Evolutionary conservation across 2,797 vertebrate genomes (phyloP).

Genomic region (Poecilia picta): DNA sequence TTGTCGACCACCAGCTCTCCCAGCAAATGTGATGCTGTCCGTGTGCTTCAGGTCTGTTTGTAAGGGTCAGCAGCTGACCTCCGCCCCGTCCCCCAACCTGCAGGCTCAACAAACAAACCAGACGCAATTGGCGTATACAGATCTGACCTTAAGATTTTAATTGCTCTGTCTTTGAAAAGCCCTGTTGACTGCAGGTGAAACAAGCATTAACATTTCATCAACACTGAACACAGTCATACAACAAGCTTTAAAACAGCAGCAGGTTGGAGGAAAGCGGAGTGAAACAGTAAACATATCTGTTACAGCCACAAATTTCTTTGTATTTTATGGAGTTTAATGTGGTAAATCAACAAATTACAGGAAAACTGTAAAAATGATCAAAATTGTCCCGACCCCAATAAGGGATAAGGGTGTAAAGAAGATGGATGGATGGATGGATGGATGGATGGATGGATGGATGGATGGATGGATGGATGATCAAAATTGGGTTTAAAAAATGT

Average conservation of each 20-base stretch:
- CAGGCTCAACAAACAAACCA: conserved; percentile 24
- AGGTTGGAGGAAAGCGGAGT: neutral
- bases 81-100: neutral
- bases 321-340: neutral
- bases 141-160: conserved; percentile 5
- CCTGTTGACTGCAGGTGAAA: neutral
- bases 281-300: neutral
- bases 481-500: too few species aligned
- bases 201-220: conserved; percentile 3
- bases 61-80: conserved; percentile 37
- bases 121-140: conserved; percentile 2
- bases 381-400: neutral
- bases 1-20: conserved; percentile 40
- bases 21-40: conserved; percentile 32
- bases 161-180: conserved; percentile 4
- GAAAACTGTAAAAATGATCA: neutral
- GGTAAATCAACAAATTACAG: neutral
- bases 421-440: too few species aligned
- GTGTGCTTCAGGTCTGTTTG: conserved; percentile 33
- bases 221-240: neutral
- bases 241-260: neutral
- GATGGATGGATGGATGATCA: too few species aligned
- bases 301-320: neutral
- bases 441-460: too few species aligned
- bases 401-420: too few species aligned